Evolutionary conservation across 1,140 invertebrate genomes (phyloP).

Genomic region (Octopus bimaculoides): DNA sequence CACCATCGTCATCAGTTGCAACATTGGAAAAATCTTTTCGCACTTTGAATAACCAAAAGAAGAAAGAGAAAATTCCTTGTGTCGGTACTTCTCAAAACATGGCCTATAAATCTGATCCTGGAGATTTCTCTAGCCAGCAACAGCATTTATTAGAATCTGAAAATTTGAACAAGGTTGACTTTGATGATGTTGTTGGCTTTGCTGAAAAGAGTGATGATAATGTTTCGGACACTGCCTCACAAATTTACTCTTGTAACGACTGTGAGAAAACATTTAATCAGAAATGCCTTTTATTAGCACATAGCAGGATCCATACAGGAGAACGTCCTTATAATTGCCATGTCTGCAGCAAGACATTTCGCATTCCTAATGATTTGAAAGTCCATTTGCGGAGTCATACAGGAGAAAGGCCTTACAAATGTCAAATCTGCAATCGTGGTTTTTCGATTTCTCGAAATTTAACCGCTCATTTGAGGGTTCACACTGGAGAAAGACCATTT

Average conservation of each 20-base stretch:
- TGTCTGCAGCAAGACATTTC: slow-evolving; percentile 16
- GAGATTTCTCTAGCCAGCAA: too few relatives aligned
- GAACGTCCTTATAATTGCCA: slow-evolving; percentile 18
- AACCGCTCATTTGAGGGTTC: slow-evolving; percentile 16
- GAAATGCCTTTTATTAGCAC: slow-evolving; percentile 7
- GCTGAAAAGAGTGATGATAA: too few relatives aligned
- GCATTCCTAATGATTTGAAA: slow-evolving; percentile 15
- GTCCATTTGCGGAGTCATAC: slow-evolving; percentile 19
- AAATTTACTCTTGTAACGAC: slow-evolving; percentile 17
- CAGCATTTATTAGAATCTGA: too few relatives aligned
- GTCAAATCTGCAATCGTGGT: slow-evolving; percentile 30
- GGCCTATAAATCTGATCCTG: too few relatives aligned
- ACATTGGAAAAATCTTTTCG: too few relatives aligned
- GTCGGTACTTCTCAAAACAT: too few relatives aligned
- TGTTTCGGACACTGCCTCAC: not conserved
- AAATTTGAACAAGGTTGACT: too few relatives aligned
- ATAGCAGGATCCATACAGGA: slow-evolving; percentile 18
- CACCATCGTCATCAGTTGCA: too few relatives aligned
- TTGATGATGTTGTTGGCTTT: too few relatives aligned
- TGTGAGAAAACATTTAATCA: slow-evolving; percentile 22
- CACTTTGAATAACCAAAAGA: too few relatives aligned
- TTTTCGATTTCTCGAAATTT: slow-evolving; percentile 22
- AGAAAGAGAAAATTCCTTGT: too few relatives aligned
- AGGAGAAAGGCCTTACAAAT: slow-evolving; percentile 35
- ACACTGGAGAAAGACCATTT: slow-evolving; percentile 14